Conservation (phyloP, 2,797 vertebrate genomes). For the Halcyon chelicuti region DNA sequence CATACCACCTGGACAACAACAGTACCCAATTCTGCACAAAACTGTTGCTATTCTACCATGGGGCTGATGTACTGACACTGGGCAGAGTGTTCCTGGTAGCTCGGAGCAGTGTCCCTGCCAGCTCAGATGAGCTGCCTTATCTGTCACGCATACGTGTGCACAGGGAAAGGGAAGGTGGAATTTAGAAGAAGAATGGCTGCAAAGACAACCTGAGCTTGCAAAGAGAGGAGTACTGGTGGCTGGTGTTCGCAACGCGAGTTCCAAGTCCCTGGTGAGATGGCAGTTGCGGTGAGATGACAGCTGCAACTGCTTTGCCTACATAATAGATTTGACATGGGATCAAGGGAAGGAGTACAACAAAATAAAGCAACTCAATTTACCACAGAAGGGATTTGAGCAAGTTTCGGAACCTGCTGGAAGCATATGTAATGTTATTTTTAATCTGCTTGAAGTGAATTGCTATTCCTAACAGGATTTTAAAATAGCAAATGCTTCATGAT, state of each 20-base stretch:
- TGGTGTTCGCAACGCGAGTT: background rate
- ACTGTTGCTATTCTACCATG: background rate
- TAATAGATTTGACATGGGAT: background rate
- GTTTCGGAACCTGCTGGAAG: slow-evolving; percentile 22
- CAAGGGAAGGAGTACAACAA: background rate
- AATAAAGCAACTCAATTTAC: slow-evolving; percentile 15
- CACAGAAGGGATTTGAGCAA: background rate
- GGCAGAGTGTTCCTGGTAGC: background rate
- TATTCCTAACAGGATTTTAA: background rate
- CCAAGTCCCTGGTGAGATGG: background rate
- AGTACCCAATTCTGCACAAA: background rate
- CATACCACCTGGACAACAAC: background rate
- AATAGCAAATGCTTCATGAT: background rate
- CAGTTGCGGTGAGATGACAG: slow-evolving; percentile 23
- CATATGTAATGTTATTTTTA: slow-evolving; percentile 20
- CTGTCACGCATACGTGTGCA: background rate
- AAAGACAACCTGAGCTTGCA: background rate
- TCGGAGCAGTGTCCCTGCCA: background rate
- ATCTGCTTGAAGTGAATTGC: background rate
- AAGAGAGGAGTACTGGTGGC: background rate
- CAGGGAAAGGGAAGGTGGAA: background rate
- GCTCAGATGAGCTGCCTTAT: background rate
- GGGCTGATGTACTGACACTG: background rate
- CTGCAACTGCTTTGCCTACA: slow-evolving; percentile 1
- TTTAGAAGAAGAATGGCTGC: background rate